Conservation (phyloP, 2,888 invertebrate species). For the Heliconius charithonia region DNA sequence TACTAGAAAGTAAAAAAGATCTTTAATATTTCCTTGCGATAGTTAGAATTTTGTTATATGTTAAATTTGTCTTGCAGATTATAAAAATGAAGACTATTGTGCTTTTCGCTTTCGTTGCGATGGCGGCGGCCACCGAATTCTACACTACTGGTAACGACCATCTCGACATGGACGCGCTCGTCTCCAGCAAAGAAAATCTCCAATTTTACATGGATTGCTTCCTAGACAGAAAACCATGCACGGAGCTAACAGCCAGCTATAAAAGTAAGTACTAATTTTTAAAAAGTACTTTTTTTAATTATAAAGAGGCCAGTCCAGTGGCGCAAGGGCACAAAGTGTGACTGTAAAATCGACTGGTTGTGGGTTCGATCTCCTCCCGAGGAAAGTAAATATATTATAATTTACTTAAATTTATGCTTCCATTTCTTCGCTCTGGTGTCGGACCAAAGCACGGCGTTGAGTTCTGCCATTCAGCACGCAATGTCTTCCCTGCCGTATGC, state of each 20-base stretch:
- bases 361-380: no score
- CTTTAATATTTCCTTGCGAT: background rate
- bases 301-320: no score
- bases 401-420: no score
- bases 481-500: no score
- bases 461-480: no score
- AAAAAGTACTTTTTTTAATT: background rate
- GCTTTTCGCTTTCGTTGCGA: slow-evolving; percentile 51
- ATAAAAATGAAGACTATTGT: slow-evolving; percentile 45
- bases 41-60: background rate
- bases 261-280: slow-evolving; percentile 56
- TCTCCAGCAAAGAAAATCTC: slow-evolving; percentile 49
- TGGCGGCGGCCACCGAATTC: slow-evolving; percentile 50
- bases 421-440: no score
- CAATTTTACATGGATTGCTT: slow-evolving; percentile 60
- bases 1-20: background rate
- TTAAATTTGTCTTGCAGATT: slow-evolving; percentile 4
- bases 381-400: no score
- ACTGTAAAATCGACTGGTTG: no score
- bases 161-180: slow-evolving; percentile 60
- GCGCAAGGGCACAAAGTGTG: no score
- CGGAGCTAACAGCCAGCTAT: slow-evolving; percentile 53
- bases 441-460: no score
- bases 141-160: slow-evolving; percentile 63
- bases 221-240: slow-evolving; percentile 55